Evolutionary conservation across 2,113 vertebrate genomes (phyloP).

Genomic region (Anas platyrhynchos): DNA sequence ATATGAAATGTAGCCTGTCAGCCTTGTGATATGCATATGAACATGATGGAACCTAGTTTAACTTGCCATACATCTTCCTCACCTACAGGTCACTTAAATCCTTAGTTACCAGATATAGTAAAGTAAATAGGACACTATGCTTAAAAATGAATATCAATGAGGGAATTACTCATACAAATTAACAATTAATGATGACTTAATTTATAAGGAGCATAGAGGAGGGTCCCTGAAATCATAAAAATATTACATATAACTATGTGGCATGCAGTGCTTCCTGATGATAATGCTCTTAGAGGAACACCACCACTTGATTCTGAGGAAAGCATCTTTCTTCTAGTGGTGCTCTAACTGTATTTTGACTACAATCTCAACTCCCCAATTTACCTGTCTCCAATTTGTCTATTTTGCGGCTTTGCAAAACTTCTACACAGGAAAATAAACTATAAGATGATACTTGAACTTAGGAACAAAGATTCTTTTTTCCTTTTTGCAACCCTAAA

Average conservation of each 20-base stretch:
- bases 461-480: neutral
- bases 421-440: neutral
- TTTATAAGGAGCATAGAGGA: neutral
- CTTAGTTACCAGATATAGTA: neutral
- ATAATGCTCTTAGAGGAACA: neutral
- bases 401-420: neutral
- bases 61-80: neutral
- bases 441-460: neutral
- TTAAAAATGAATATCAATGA: conserved; percentile 18
- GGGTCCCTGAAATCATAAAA: neutral
- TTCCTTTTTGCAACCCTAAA: neutral
- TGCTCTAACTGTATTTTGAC: neutral
- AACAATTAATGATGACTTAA: neutral
- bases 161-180: neutral
- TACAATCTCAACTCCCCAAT: neutral
- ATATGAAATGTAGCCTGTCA: neutral
- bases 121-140: neutral
- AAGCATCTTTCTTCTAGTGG: neutral
- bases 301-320: neutral
- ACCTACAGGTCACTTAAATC: neutral
- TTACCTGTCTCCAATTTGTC: neutral
- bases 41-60: neutral
- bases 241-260: neutral
- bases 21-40: neutral
- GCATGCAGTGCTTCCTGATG: neutral